Evolutionary conservation across 1,140 invertebrate species (phyloP), one percentile per base, ranked within the genome.

Genomic region (Rhopalosiphum padi): DNA sequence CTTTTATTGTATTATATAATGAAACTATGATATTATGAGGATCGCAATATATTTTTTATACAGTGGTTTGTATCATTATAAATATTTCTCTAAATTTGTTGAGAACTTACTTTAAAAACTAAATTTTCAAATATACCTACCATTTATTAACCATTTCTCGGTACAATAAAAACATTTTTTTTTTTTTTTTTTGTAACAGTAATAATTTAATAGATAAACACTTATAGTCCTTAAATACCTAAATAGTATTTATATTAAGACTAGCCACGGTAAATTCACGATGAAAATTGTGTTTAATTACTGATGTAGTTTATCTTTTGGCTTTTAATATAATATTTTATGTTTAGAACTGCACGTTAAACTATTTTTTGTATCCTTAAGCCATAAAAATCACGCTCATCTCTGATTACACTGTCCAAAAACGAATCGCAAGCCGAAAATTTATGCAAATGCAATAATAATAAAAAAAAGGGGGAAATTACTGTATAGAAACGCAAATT

Each of bases 401-500:
- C 77, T 93, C 77, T 83, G 43, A 93, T 93, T 93, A 85, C 46
- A 85, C 35, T 25, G 89, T 83, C 46, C 46, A 51, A 82, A 91
- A 82, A 91, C 18, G 82, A 86, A 53, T 93, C 82, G 55, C 48
- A 22, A 53, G n/a, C 53, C 48, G 8, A 37, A 93, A 93, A 93
- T 85, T 93, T 93, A 93, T 93, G 91, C 48, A 93, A 93, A 93
- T 55, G 91, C 48, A 85, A 93, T 93, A 83, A 93, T 93, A 83
- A 92, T 51, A 85, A 91, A 35, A 48, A 91, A 30, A 83, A 83
- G 25, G 5, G 35, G 25, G 25, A 43, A 53, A 68, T 41, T 9
- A 60, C 60, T 43, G 48, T 55, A n/a, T 6, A 55, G 35, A 35
- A 37, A 85, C 46, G 82, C 46, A 41, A 93, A 93, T 93, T 86